phyloP scores from a whole-genome alignment of 2,797 vertebrate species.

The Pantherophis alleghaniensis region DNA sequence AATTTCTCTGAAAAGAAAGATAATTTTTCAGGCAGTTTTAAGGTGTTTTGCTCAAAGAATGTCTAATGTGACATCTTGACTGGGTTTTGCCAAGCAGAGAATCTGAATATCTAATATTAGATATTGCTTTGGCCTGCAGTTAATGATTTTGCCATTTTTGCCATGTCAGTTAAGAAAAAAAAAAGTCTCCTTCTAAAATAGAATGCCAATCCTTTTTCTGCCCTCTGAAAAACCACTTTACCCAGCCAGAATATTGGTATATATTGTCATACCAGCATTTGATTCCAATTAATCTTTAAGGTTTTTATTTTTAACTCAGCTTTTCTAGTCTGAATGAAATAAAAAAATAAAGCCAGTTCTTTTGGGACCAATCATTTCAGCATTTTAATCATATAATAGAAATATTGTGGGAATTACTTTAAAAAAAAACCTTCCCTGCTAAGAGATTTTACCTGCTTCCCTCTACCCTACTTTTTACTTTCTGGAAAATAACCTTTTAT shows the following conservation, averaged over 20 bases:
- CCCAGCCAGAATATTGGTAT: neutral
- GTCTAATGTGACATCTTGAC: slow-evolving; percentile 16
- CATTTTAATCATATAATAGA: slow-evolving; percentile 36
- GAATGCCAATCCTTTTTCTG: neutral
- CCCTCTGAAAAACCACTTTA: neutral
- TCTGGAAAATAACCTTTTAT: neutral
- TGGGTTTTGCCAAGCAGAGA: slow-evolving; percentile 23
- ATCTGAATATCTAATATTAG: slow-evolving; percentile 31
- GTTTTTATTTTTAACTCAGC: neutral
- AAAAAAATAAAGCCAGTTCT: slow-evolving; percentile 18
- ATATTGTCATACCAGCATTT: slow-evolving; percentile 23
- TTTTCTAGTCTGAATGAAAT: neutral
- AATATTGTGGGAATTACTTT: neutral
- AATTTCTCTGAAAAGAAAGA: too few species aligned
- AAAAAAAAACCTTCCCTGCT: neutral
- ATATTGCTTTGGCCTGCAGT: slow-evolving; percentile 29
- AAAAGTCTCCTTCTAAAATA: neutral
- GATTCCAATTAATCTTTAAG: neutral
- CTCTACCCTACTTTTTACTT: neutral
- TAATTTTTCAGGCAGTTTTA: slow-evolving; percentile 2
- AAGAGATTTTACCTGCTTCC: neutral
- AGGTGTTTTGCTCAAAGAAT: slow-evolving; percentile 39
- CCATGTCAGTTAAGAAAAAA: slow-evolving; percentile 26
- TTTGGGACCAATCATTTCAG: slow-evolving; percentile 22
- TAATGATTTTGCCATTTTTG: slow-evolving; percentile 17